These are phyloP conservation scores for Phyllostomus discolor DNA, from an alignment of 2,113 vertebrate species.

Conservation along the genomic window DNA sequence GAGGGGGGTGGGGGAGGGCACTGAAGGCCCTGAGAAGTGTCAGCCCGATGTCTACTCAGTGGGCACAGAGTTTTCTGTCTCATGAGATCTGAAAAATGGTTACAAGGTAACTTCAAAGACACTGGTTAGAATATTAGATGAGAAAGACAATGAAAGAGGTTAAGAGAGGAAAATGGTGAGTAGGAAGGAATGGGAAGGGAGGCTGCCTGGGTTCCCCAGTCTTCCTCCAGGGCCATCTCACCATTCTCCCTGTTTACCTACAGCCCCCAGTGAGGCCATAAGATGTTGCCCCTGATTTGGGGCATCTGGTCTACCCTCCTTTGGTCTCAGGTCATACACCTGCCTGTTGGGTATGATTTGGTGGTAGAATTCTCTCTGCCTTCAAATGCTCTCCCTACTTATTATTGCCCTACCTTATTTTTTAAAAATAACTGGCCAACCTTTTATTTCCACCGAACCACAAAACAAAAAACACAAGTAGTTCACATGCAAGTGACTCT, in stretches of 20 bases:
- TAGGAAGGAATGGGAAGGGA: not conserved
- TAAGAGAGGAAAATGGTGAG: not conserved
- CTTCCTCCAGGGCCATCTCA: not conserved
- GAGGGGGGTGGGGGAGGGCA: not conserved
- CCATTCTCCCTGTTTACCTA: not conserved
- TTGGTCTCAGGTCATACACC: not conserved
- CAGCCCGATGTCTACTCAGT: not conserved
- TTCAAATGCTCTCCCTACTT: not conserved
- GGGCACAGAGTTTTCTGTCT: not conserved
- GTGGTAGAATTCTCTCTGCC: not conserved
- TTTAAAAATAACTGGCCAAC: not conserved
- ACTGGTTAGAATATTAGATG: constrained; percentile 1
- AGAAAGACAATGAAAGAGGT: not conserved
- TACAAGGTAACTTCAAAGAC: constrained; percentile 29
- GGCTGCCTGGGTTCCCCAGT: not conserved
- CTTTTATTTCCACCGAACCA: not conserved
- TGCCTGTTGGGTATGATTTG: not conserved
- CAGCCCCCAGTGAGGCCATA: not conserved
- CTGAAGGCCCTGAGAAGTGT: not conserved
- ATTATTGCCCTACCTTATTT: not conserved
- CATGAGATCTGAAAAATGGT: constrained; percentile 44
- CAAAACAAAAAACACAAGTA: not conserved
- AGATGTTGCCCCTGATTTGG: not conserved
- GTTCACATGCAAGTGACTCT: not conserved
- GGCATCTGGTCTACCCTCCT: not conserved